Evolutionary conservation across 2,888 invertebrate genomes (phyloP).

Genomic region (Drosophila suboccidentalis): DNA sequence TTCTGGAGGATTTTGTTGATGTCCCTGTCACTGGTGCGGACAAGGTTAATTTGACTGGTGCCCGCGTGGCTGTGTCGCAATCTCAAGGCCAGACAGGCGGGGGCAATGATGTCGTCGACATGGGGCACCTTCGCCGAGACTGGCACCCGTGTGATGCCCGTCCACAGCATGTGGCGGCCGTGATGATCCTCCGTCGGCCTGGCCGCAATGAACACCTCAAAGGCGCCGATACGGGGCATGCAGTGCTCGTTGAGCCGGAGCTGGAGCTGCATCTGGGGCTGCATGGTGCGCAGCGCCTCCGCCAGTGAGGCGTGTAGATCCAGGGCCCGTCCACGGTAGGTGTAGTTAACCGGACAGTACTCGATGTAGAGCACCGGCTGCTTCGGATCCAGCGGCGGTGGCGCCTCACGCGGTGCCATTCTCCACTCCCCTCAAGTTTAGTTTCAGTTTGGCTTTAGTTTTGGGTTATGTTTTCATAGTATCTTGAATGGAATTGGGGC

Average conservation of each 20-base stretch:
- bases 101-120: constrained; percentile 64
- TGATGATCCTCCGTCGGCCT: constrained; percentile 42
- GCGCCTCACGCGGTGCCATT: background rate
- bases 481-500: constrained; percentile 7
- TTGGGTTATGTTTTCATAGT: background rate
- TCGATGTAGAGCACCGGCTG: constrained; percentile 79
- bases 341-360: constrained; percentile 64
- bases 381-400: constrained; percentile 44
- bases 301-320: constrained; percentile 66
- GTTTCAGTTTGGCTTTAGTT: constrained; percentile 5
- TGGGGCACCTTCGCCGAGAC: constrained; percentile 71
- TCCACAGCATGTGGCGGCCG: constrained; percentile 62
- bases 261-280: constrained; percentile 54
- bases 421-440: background rate
- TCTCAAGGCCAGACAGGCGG: constrained; percentile 52
- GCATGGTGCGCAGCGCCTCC: constrained; percentile 61
- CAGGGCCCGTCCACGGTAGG: constrained; percentile 62
- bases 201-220: constrained; percentile 69
- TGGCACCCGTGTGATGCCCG: constrained; percentile 65
- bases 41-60: constrained; percentile 35
- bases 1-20: constrained; percentile 38
- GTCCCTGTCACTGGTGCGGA: constrained; percentile 33
- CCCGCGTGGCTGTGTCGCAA: constrained; percentile 45
- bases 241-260: constrained; percentile 68
- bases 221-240: constrained; percentile 68